These are phyloP conservation scores for Orycteropus afer DNA, from an alignment of 2,113 vertebrate species.

Conservation along the genomic window DNA sequence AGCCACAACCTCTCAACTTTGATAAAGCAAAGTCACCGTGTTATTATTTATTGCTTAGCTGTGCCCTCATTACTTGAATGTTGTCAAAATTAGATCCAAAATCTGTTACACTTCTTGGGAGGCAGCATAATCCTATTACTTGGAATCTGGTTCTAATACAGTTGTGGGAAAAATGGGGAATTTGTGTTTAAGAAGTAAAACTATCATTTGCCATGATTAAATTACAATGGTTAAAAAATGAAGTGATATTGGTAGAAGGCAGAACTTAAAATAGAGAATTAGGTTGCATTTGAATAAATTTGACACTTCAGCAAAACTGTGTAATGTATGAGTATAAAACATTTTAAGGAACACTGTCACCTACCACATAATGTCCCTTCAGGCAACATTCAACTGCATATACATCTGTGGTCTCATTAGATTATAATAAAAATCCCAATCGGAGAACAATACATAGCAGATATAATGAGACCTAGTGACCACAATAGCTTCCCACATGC, in stretches of 20 bases:
- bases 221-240: constrained; percentile 10
- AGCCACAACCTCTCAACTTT: neutral
- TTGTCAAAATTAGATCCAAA: neutral
- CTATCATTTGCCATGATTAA: neutral
- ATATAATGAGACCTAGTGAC: neutral
- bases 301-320: neutral
- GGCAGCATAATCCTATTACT: neutral
- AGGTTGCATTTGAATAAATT: neutral
- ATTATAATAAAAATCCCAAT: neutral
- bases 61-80: neutral
- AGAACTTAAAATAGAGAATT: constrained; percentile 6
- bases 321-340: neutral
- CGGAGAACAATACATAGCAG: neutral
- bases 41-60: neutral
- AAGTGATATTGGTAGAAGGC: neutral
- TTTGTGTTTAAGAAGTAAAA: neutral
- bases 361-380: neutral
- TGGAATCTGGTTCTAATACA: neutral
- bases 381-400: neutral
- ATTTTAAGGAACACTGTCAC: neutral
- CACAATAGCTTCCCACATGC: neutral
- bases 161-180: neutral
- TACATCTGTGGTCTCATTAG: neutral
- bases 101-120: neutral
- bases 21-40: neutral